Percentiles rank a stretch among this genome's conserved stretches.
phyloP scores from a whole-genome alignment of 2,888 invertebrate genomes.

The Terebella lapidaria region DNA sequence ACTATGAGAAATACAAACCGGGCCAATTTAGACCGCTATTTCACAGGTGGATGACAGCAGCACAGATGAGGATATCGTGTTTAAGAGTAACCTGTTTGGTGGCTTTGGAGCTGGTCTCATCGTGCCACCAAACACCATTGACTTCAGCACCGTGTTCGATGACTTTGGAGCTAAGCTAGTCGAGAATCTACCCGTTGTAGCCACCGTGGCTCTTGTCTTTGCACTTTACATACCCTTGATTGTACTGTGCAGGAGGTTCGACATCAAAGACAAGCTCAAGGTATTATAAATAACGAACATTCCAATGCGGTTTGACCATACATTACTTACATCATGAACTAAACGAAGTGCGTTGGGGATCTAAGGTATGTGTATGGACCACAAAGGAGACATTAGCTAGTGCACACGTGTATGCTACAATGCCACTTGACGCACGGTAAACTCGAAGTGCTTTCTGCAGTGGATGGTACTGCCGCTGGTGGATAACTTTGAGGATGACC shows the following conservation, averaged over 20 bases:
- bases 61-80: slow-evolving; percentile 13
- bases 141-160: slow-evolving; percentile 31
- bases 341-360: no score
- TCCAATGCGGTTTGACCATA: no score
- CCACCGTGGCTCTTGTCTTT: slow-evolving; percentile 21
- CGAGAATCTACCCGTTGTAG: slow-evolving; percentile 29
- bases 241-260: slow-evolving; percentile 1
- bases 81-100: slow-evolving; percentile 35
- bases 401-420: no score
- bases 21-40: no score
- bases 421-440: no score
- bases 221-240: slow-evolving; percentile 9
- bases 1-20: no score
- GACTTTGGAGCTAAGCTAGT: slow-evolving; percentile 25
- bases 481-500: slow-evolving; percentile 8
- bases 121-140: slow-evolving; percentile 28
- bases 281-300: neutral
- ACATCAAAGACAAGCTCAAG: slow-evolving; percentile 11
- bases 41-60: neutral
- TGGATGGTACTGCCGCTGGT: slow-evolving; percentile 11
- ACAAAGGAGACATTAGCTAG: no score
- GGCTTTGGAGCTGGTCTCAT: slow-evolving; percentile 30
- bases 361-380: no score
- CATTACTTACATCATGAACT: no score
- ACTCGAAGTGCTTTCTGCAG: no score